Base-by-base conservation (phyloP, 2,113 vertebrate species). In the Parotia lawesii region DNA sequence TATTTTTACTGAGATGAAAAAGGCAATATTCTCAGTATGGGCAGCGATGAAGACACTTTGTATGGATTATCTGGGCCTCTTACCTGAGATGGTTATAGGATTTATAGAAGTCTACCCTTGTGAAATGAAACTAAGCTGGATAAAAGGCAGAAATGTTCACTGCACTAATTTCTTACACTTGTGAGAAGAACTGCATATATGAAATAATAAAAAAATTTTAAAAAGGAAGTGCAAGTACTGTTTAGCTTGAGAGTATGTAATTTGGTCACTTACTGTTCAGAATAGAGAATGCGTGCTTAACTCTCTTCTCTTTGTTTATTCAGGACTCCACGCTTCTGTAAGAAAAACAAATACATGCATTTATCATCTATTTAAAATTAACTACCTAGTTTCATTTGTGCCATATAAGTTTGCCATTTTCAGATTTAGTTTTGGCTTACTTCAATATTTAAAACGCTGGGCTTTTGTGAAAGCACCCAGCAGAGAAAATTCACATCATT, bases 241-340 rank as follows among this genome's bases (percentile, higher is more conserved):
- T 61, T 93, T 37, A 92, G 47, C 44, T 96, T 92, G 38, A 66
- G 44, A 95, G 15, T 75, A 27, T 10, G 2, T 37, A 72, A 88
- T 72, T 25, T 27, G 73, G 70, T 48, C 53, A 98, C 98, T 98
- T 98, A 98, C 98, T 89, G 89, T 97, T 97, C 42, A 73, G 83
- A 87, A 77, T 25, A 87, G 56, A 72, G 87, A 87, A 85, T 84
- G 83, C 81, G 69, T 51, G 82, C 33, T 96, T 72, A 85, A 71
- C 79, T 90, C 15, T 84, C 91, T 95, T 88, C 69, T 96, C 87
- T 88, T 85, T 61, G 58, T 95, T 95, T 96, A 87, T 80, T 97
- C 93, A 93, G 76, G 73, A 85, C 78, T 93, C 78, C 81, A 90
- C 72, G 61, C 66, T 91, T 93, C 97, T 98, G 95, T 72, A 97